Evolutionary conservation across 2,797 vertebrate species (phyloP), one percentile per base, ranked within the genome.

Genomic region (Propithecus deckenii): DNA sequence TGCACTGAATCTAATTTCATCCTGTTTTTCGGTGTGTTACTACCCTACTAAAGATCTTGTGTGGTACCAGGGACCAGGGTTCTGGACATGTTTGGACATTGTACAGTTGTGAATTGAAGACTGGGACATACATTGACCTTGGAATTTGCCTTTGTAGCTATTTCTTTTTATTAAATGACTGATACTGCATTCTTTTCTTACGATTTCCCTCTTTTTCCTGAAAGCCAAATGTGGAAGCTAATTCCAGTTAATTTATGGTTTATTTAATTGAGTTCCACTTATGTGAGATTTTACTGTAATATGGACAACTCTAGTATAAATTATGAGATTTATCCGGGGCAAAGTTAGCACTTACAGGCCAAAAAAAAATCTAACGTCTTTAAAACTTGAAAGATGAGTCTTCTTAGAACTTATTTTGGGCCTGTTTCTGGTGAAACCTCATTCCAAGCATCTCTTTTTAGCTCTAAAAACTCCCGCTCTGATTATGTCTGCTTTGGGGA

Each of bases 381-480:
- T 86, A 61, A 89, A 81, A 76, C 65, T 83, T 55, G 52, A 75
- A 94, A 95, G 28, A 57, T 25, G 35, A 69, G 18, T 12, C n/a
- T 91, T 86, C 57, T 71, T 76, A 91, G 72, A 92, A 74, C 52
- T 87, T 81, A 13, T 69, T 89, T 93, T 86, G 32, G 63, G 55
- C 61, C 76, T 80, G 11, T 50, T 92, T 91, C 76, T n/a, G 1
- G 25, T 23, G 57, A 71, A 94, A 86, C 41, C 75, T 43, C 61
- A 96, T 95, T 94, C 74, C 72, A 90, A 59, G 32, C 78, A 41
- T 41, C 48, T 79, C 91, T 84, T 96, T 96, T 91, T 69, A 88
- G 59, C 41, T 92, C 85, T 94, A 71, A 93, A 78, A 93, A 71
- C 38, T 93, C 71, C n/a, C n/a, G 43, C 41, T 97, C 88, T 80